Conservation (phyloP, 2,888 invertebrate genomes). For the Chrysolina haemoptera region DNA sequence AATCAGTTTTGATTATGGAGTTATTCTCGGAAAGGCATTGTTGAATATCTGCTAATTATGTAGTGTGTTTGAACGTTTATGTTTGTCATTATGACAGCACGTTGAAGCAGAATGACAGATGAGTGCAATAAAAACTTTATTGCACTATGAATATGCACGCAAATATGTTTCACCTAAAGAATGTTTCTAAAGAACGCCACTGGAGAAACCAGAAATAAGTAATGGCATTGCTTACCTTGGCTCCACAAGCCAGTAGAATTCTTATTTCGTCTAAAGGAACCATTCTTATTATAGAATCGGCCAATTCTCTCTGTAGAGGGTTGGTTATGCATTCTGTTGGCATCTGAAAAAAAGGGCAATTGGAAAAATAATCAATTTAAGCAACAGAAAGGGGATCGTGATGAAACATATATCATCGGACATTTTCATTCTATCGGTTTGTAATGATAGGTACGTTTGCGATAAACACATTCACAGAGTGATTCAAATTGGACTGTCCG, state of each 20-base stretch:
- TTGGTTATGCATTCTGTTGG: slow-evolving; percentile 83
- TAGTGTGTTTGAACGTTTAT: too few species aligned
- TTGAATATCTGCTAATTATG: too few species aligned
- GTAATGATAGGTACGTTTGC: too few species aligned
- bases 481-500: too few species aligned
- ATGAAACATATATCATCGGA: not conserved
- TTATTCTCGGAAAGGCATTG: too few species aligned
- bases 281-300: slow-evolving; percentile 91
- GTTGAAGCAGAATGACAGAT: too few species aligned
- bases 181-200: not conserved
- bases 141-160: not conserved
- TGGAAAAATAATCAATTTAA: too few species aligned
- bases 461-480: too few species aligned
- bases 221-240: slow-evolving; percentile 73
- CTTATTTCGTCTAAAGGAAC: slow-evolving; percentile 90
- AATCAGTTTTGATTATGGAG: too few species aligned
- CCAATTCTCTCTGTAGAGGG: slow-evolving; percentile 87
- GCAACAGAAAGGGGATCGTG: not conserved
- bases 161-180: not conserved
- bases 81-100: too few species aligned
- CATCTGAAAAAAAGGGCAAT: slow-evolving; percentile 69
- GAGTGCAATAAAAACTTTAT: too few species aligned
- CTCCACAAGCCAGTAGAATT: slow-evolving; percentile 88
- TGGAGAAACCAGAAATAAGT: slow-evolving; percentile 5
- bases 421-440: too few species aligned